Percentiles rank a stretch among this genome's conserved stretches.
These are phyloP conservation scores for Drosophila jambulina DNA, from an alignment of 1,140 invertebrate species.

Conservation along the genomic window DNA sequence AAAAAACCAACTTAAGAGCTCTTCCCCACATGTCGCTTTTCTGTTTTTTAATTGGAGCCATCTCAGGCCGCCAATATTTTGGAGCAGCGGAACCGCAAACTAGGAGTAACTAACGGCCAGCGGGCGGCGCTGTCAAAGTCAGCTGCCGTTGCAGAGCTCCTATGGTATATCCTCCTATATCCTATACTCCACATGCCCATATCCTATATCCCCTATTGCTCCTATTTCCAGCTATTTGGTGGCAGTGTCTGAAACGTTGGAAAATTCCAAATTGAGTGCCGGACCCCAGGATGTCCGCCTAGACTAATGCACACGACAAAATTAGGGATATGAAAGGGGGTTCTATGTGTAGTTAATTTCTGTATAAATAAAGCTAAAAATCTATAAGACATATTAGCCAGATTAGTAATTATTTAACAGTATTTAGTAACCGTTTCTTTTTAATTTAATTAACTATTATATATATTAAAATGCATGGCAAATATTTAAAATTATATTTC, in stretches of 20 bases:
- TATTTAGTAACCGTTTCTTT: too few relatives aligned
- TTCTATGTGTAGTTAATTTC: neutral
- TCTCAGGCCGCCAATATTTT: conserved; percentile 48
- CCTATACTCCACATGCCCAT: neutral
- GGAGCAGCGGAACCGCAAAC: conserved; percentile 67
- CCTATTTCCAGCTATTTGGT: conserved; percentile 12
- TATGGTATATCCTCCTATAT: conserved; percentile 11
- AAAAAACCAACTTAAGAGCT: neutral
- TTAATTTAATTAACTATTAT: too few relatives aligned
- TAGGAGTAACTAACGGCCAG: conserved; percentile 71
- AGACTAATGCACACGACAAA: conserved; percentile 43
- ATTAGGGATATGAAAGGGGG: neutral
- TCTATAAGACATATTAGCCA: too few relatives aligned
- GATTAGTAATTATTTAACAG: neutral
- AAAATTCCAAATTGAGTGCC: conserved; percentile 77
- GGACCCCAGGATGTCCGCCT: conserved; percentile 34
- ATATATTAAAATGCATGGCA: too few relatives aligned
- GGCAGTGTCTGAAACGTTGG: conserved; percentile 47
- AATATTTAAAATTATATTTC: too few relatives aligned
- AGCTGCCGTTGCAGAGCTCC: conserved; percentile 50
- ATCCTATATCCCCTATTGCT: conserved; percentile 4
- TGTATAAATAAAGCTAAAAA: neutral
- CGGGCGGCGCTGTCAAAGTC: conserved; percentile 68
- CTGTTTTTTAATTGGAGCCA: conserved; percentile 62
- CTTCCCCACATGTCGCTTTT: conserved; percentile 24